Conservation (phyloP, 2,888 invertebrate genomes). For the Noctua janthina region DNA sequence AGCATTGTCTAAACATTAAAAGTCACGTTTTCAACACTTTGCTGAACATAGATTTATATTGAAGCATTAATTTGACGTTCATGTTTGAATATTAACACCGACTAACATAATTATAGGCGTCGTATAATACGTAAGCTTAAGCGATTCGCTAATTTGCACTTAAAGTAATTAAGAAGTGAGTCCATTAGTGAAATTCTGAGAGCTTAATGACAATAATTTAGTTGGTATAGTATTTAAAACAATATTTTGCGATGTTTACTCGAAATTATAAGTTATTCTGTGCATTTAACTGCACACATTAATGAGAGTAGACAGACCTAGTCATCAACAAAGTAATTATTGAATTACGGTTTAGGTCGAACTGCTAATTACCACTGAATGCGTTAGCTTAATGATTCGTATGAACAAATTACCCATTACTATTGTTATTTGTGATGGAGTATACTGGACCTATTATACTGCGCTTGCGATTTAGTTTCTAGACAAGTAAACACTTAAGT, state of each 20-base stretch:
- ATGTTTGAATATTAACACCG: conserved; percentile 54
- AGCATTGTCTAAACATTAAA: conserved; percentile 33
- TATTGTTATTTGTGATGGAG: conserved; percentile 8
- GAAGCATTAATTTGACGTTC: conserved; percentile 50
- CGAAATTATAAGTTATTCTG: background rate
- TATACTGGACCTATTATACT: background rate
- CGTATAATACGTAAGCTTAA: conserved; percentile 34
- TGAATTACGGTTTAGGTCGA: conserved; percentile 9
- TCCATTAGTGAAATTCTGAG: conserved; percentile 31
- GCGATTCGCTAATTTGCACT: conserved; percentile 52
- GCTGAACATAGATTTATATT: conserved; percentile 47
- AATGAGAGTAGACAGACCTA: conserved; percentile 7
- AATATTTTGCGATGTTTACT: background rate
- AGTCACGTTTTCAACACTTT: conserved; percentile 50
- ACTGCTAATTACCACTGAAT: conserved; percentile 30
- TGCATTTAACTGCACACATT: conserved; percentile 18
- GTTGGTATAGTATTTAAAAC: background rate
- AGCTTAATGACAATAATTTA: conserved; percentile 36
- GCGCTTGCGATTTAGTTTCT: background rate
- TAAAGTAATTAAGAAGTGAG: conserved; percentile 31
- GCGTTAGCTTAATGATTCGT: conserved; percentile 29
- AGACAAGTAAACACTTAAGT: background rate
- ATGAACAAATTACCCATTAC: conserved; percentile 17
- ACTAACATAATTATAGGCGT: conserved; percentile 39
- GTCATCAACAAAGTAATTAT: conserved; percentile 27